phyloP scores from a whole-genome alignment of 2,888 invertebrate species.

The Tetropium fuscum region DNA sequence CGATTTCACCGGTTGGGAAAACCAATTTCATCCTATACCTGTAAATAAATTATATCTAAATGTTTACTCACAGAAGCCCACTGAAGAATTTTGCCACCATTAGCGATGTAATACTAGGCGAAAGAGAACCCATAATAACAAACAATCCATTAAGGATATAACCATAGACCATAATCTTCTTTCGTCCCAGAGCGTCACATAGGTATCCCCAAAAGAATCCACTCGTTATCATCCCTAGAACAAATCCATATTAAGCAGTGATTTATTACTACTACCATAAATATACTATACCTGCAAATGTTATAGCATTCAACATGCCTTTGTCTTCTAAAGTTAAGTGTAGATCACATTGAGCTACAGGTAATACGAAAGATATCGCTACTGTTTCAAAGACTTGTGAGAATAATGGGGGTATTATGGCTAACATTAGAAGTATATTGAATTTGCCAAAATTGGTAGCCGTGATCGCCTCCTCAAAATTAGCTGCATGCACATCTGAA shows the following conservation, averaged over 20 bases:
- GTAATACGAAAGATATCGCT: constrained; percentile 77
- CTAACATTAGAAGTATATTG: constrained; percentile 62
- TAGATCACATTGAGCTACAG: constrained; percentile 79
- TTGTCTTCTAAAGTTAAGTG: constrained; percentile 74
- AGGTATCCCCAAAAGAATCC: constrained; percentile 83
- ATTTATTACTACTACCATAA: background rate
- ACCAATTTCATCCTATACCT: too few relatives aligned
- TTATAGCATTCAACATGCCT: constrained; percentile 75
- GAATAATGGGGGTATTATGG: constrained; percentile 73
- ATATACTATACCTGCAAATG: constrained; percentile 12
- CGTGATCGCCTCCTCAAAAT: constrained; percentile 63
- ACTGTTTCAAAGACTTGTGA: constrained; percentile 77
- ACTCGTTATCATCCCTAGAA: constrained; percentile 78
- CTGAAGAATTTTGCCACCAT: constrained; percentile 74
- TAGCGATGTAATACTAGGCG: constrained; percentile 75
- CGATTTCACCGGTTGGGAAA: too few relatives aligned
- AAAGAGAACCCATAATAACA: constrained; percentile 73
- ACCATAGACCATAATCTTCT: constrained; percentile 75
- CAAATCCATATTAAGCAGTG: background rate
- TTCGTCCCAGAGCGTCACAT: constrained; percentile 79
- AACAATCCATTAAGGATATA: constrained; percentile 74
- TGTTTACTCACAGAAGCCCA: constrained; percentile 49
- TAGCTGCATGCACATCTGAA: constrained; percentile 24
- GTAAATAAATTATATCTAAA: constrained; percentile 1
- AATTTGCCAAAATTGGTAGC: constrained; percentile 74